A percentile compares a stretch with the other conserved stretches of the same genome.
phyloP scores from a whole-genome alignment of 1,140 invertebrate genomes.

The Heterodera schachtii region DNA sequence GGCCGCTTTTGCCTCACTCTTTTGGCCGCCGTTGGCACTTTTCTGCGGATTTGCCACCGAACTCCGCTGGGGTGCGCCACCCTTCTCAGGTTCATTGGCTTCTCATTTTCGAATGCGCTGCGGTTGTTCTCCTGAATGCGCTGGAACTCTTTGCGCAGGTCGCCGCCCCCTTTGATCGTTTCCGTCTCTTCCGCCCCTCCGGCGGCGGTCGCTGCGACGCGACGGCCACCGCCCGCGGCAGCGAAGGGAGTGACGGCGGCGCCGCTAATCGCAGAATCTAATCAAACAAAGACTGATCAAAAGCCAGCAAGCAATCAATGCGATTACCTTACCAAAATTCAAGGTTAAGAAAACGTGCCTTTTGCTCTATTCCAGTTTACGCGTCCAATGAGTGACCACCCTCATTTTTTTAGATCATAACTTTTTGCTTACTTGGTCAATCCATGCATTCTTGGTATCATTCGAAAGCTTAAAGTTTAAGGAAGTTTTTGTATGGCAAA shows the following conservation, averaged over 20 bases:
- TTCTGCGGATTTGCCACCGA: constrained; percentile 15
- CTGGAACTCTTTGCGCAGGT: constrained; percentile 90
- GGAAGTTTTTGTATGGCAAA: too few relatives aligned
- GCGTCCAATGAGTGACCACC: too few relatives aligned
- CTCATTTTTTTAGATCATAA: too few relatives aligned
- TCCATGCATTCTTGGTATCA: too few relatives aligned
- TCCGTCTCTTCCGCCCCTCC: constrained; percentile 2
- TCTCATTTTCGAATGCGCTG: constrained; percentile 73
- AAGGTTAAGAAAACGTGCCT: too few relatives aligned
- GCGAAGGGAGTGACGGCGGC: not conserved
- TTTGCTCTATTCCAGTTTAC: too few relatives aligned
- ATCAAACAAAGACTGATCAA: too few relatives aligned
- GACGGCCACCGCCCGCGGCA: not conserved
- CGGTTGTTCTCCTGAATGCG: constrained; percentile 78
- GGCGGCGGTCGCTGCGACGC: not conserved
- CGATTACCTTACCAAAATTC: too few relatives aligned
- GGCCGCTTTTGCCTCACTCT: not conserved
- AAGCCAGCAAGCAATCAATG: too few relatives aligned
- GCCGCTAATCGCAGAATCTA: constrained; percentile 6
- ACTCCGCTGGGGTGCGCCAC: constrained; percentile 35
- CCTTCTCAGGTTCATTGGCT: constrained; percentile 67
- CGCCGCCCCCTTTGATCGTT: constrained; percentile 73
- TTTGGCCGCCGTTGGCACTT: not conserved
- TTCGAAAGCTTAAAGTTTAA: too few relatives aligned
- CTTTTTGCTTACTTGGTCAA: too few relatives aligned